Base-by-base conservation (phyloP, 2,888 invertebrate genomes). In the Myopa testacea region DNA sequence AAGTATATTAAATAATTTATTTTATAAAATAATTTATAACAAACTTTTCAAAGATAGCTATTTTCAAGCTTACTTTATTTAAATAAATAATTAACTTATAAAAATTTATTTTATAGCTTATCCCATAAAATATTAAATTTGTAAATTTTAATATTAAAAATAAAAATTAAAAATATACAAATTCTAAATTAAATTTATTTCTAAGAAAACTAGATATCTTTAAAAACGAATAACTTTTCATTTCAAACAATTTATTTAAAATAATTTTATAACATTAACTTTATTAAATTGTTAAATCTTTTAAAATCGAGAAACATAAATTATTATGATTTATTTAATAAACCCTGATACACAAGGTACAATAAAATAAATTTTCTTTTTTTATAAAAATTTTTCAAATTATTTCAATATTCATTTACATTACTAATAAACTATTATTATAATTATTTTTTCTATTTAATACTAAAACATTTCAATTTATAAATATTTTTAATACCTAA, bases 341-440 rank as follows among this genome's bases (percentile, higher is more conserved):
- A 91, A 91, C 92, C 92, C 93, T 93, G 91, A 93, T 93, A 93
- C 93, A 91, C 92, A 93, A 93, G 93, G 93, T 93, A 93, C 91
- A 91, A 88, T 89, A 91, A 91, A 88, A 90, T 77, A 91, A 91
- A 90, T 90, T 88, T 92, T 91, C 91, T 92, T 92, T 89, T 82
- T 50, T 75, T 81, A 84, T 86, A 91, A 87, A 88, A 89, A 81
- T 87, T 89, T 90, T 91, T 91, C 84, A 89, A 79, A 78, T 37
- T 86, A 91, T 91, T 91, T 91, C 88, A 91, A 90, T 89, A 84
- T 91, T 92, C 90, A 90, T 87, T 88, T 77, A 90, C 91, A 90
- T 90, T 92, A 92, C 91, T 91, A 91, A 26, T 26, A 26, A 26
- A 26, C 26, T 26, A 26, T 26, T 26, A 26, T 26, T 26, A 26